Percentiles rank a stretch among this genome's conserved stretches.
Conservation (phyloP, 1,140 invertebrate species). For the Proales similis region DNA sequence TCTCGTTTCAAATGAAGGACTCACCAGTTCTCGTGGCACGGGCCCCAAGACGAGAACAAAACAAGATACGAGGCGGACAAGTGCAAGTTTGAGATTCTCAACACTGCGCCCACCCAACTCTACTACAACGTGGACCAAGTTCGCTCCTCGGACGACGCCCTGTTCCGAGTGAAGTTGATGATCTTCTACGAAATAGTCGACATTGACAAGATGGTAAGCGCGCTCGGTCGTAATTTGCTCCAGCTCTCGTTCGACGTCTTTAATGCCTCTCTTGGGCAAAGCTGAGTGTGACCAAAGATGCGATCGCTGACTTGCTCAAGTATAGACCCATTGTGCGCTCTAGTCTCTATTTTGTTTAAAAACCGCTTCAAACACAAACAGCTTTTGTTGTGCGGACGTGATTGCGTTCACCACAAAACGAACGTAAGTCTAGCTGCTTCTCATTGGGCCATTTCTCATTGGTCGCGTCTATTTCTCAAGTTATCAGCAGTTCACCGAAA, state of each 20-base stretch:
- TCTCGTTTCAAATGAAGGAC: slow-evolving; percentile 41
- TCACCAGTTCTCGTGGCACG: slow-evolving; percentile 49
- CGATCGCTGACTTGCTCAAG: slow-evolving; percentile 51
- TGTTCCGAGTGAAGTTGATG: slow-evolving; percentile 50
- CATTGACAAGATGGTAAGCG: slow-evolving; percentile 47
- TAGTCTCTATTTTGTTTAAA: background rate
- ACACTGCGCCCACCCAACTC: slow-evolving; percentile 49
- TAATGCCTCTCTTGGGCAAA: slow-evolving; percentile 40
- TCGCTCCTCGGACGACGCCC: slow-evolving; percentile 47
- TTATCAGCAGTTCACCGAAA: slow-evolving; percentile 50
- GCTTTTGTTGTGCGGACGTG: slow-evolving; percentile 48
- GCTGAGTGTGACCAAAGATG: slow-evolving; percentile 48
- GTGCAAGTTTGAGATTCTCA: slow-evolving; percentile 43
- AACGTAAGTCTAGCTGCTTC: slow-evolving; percentile 43
- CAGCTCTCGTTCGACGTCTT: background rate
- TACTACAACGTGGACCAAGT: slow-evolving; percentile 53
- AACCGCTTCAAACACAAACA: slow-evolving; percentile 22
- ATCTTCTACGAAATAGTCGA: slow-evolving; percentile 50
- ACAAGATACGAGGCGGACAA: slow-evolving; percentile 42
- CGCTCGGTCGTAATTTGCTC: slow-evolving; percentile 4
- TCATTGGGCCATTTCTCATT: background rate
- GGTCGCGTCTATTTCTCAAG: slow-evolving; percentile 39
- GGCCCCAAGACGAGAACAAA: slow-evolving; percentile 46
- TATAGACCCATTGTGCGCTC: slow-evolving; percentile 40
- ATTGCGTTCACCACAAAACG: slow-evolving; percentile 46